Conservation (phyloP, 2,888 invertebrate genomes). For the Cerceris rybyensis region DNA sequence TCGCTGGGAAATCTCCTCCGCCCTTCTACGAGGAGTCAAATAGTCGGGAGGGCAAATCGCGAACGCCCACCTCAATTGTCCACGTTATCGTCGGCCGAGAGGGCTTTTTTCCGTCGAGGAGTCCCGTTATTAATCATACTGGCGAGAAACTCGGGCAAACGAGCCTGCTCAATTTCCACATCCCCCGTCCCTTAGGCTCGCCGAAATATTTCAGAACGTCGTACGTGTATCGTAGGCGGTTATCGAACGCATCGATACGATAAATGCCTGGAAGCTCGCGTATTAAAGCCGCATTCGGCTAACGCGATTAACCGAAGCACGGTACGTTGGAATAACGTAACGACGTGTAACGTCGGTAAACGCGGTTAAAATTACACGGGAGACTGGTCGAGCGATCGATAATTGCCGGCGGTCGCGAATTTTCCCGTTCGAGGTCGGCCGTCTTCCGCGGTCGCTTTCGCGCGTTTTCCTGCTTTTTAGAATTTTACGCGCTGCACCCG, state of each 20-base stretch:
- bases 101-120: constrained; percentile 11
- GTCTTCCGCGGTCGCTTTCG: too few relatives aligned
- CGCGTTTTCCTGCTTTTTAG: too few relatives aligned
- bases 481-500: too few relatives aligned
- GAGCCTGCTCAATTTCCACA: constrained; percentile 23
- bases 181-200: constrained; percentile 6
- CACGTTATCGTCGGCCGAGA: constrained; percentile 23
- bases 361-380: constrained; percentile 59
- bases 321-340: constrained; percentile 65
- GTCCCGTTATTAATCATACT: constrained; percentile 41
- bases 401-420: constrained; percentile 11
- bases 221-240: constrained; percentile 46
- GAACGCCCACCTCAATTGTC: constrained; percentile 38
- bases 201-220: constrained; percentile 45
- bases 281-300: constrained; percentile 63
- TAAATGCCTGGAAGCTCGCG: constrained; percentile 56
- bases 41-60: constrained; percentile 23
- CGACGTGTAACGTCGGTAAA: constrained; percentile 56
- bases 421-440: too few relatives aligned
- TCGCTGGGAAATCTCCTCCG: constrained; percentile 17
- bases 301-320: constrained; percentile 62
- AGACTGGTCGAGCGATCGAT: constrained; percentile 50
- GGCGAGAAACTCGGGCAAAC: constrained; percentile 17
- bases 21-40: constrained; percentile 5
- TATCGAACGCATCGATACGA: constrained; percentile 64